These are phyloP conservation scores for Pachyramphus minor DNA, from an alignment of 2,113 vertebrate genomes.

Conservation along the genomic window DNA sequence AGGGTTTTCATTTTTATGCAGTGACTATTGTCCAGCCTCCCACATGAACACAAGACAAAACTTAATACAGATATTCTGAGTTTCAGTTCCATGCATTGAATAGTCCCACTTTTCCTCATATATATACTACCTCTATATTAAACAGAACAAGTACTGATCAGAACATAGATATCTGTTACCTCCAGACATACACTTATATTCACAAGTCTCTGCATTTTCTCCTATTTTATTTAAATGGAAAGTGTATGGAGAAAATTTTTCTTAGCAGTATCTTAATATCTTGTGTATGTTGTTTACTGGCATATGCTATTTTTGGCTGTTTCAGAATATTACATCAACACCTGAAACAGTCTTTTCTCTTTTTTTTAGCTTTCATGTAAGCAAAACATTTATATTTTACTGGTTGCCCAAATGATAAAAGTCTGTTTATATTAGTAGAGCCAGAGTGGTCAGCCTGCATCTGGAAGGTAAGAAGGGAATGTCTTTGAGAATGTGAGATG, in stretches of 20 bases:
- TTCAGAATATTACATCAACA: constrained; percentile 45
- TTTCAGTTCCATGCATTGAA: not conserved
- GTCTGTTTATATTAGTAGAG: constrained; percentile 51
- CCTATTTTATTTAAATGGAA: not conserved
- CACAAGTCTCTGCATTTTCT: not conserved
- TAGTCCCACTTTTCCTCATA: not conserved
- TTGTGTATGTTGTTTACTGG: not conserved
- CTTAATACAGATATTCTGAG: not conserved
- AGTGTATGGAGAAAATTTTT: not conserved
- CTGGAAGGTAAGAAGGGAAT: not conserved
- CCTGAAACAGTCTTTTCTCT: constrained; percentile 2
- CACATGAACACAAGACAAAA: not conserved
- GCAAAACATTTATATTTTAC: constrained; percentile 59
- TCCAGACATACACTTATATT: not conserved
- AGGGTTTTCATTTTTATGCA: not conserved
- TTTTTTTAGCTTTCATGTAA: not conserved
- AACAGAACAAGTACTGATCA: not conserved
- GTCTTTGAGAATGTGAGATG: constrained; percentile 40
- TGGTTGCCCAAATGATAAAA: constrained; percentile 48
- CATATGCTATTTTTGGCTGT: constrained; percentile 17
- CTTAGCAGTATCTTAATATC: not conserved
- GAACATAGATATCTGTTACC: not conserved
- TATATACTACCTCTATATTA: too few species aligned
- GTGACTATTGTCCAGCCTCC: not conserved
- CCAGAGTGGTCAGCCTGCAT: not conserved